phyloP scores from a whole-genome alignment of 2,888 invertebrate species.

The Drosophila prolongata region DNA sequence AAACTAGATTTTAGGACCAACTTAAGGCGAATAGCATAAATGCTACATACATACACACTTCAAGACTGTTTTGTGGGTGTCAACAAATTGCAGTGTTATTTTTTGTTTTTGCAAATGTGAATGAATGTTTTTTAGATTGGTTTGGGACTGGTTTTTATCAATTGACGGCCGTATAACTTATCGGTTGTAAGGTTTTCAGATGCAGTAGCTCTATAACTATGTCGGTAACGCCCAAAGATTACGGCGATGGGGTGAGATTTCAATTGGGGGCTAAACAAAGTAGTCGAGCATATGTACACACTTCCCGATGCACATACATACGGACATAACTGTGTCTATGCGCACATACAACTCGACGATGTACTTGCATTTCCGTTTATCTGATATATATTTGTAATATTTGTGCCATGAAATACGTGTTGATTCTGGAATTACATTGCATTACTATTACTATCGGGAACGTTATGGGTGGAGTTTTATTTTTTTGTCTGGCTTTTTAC shows the following conservation, averaged over 20 bases:
- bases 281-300: constrained; percentile 41
- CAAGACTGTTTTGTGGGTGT: constrained; percentile 26
- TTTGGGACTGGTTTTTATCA: neutral
- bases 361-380: constrained; percentile 13
- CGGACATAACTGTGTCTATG: constrained; percentile 1
- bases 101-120: constrained; percentile 25
- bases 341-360: constrained; percentile 3
- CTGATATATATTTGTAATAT: constrained; percentile 13
- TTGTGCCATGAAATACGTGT: constrained; percentile 14
- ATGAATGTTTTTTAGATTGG: constrained; percentile 1
- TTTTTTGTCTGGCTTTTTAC: constrained; percentile 7
- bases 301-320: constrained; percentile 31
- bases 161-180: neutral
- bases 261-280: constrained; percentile 45
- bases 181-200: neutral
- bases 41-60: constrained; percentile 10
- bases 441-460: neutral
- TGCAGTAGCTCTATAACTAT: constrained; percentile 21
- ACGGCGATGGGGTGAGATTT: constrained; percentile 39
- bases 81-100: constrained; percentile 27
- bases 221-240: constrained; percentile 46
- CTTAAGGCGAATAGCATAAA: constrained; percentile 6
- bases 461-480: neutral
- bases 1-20: neutral
- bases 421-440: constrained; percentile 14